Evolutionary conservation across 2,797 vertebrate species (phyloP).

Genomic region (Melanogrammus aeglefinus): DNA sequence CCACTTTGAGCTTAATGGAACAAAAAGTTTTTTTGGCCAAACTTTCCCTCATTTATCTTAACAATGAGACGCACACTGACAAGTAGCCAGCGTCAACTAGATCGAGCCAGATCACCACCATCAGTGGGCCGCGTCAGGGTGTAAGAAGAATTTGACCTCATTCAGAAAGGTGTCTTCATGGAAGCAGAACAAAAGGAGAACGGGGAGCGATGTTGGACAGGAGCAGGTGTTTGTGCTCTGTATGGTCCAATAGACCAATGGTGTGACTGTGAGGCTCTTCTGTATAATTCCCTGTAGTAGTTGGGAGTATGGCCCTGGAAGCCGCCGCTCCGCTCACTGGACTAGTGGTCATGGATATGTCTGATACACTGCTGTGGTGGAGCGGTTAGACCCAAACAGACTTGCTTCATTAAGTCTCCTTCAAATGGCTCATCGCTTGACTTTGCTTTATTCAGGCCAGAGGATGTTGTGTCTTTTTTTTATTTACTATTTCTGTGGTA

Average conservation of each 20-base stretch:
- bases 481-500: not conserved
- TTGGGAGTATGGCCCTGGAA: not conserved
- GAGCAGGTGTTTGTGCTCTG: not conserved
- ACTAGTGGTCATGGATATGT: not conserved
- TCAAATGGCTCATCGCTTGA: not conserved
- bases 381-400: constrained; percentile 13
- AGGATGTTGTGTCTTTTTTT: not conserved
- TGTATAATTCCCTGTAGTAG: not conserved
- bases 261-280: constrained; percentile 16
- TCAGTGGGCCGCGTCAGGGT: not conserved
- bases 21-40: not conserved
- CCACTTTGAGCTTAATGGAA: not conserved
- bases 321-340: not conserved
- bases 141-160: not conserved
- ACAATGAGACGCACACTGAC: not conserved
- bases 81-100: not conserved
- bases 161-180: not conserved
- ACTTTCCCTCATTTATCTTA: not conserved
- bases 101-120: not conserved
- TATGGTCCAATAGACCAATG: not conserved
- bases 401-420: not conserved
- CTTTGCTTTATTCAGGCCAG: not conserved
- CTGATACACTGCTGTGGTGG: constrained; percentile 39
- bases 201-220: not conserved
- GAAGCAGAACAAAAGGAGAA: not conserved